A percentile compares a stretch with the other conserved stretches of the same genome.
phyloP scores from a whole-genome alignment of 2,888 invertebrate species.

The Tipula lateralis region DNA sequence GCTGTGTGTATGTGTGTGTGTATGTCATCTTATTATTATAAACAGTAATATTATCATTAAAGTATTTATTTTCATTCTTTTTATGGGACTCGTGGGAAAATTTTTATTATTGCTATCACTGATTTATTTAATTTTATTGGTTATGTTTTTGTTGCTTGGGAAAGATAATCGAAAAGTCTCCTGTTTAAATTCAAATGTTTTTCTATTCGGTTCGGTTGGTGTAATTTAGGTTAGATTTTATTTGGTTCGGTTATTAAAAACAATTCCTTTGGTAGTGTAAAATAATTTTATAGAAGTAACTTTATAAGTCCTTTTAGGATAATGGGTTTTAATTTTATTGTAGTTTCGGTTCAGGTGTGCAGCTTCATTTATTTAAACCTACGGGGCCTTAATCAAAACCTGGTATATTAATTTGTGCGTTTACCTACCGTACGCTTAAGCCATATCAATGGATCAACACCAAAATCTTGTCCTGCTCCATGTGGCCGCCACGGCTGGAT shows the following conservation, averaged over 20 bases:
- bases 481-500: too few relatives aligned
- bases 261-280: background rate
- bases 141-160: background rate
- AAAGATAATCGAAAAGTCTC: constrained; percentile 1
- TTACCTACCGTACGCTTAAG: too few relatives aligned
- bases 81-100: constrained; percentile 19
- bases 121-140: constrained; percentile 19
- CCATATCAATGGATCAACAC: too few relatives aligned
- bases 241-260: background rate
- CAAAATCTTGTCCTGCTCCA: too few relatives aligned
- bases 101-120: constrained; percentile 4
- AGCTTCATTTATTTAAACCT: too few relatives aligned
- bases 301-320: background rate
- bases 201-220: background rate
- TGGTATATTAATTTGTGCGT: too few relatives aligned
- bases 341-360: background rate
- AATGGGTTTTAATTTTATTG: background rate
- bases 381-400: too few relatives aligned
- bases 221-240: background rate
- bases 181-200: background rate
- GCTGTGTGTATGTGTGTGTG: background rate
- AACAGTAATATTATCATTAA: background rate
- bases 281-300: background rate
- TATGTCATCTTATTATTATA: background rate
- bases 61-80: background rate